Conservation (phyloP, 2,797 vertebrate genomes). For the Podargus strigoides region DNA sequence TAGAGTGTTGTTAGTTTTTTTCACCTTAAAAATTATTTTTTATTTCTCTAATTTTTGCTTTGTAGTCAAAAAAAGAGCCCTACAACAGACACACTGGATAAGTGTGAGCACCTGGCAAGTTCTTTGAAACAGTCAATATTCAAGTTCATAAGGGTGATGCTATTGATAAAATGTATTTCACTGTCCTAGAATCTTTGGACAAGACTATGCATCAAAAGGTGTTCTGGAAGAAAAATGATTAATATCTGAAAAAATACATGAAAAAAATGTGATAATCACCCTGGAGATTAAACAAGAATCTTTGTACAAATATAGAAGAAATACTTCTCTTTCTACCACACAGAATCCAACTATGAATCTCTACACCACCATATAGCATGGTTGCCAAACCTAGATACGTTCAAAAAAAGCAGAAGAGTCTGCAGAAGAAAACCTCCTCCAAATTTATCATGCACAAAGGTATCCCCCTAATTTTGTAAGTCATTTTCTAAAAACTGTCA, state of each 20-base stretch:
- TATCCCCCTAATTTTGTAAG: not conserved
- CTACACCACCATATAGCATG: not conserved
- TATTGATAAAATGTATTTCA: not conserved
- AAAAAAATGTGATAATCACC: not conserved
- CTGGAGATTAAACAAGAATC: not conserved
- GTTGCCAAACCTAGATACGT: not conserved
- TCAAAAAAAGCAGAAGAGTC: not conserved
- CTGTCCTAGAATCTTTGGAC: not conserved
- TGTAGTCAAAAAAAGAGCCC: not conserved
- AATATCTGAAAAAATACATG: not conserved
- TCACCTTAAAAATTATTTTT: not conserved
- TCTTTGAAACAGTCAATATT: not conserved
- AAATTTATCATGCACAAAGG: not conserved
- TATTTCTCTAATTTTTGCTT: not conserved
- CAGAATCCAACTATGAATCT: not conserved
- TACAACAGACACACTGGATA: not conserved
- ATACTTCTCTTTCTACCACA: not conserved
- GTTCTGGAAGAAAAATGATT: not conserved
- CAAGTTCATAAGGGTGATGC: accelerated
- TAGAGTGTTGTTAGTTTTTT: not conserved
- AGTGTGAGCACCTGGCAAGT: not conserved
- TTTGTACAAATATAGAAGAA: not conserved
- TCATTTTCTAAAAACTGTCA: not conserved
- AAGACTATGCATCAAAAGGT: not conserved
- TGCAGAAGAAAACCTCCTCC: not conserved